phyloP scores from a whole-genome alignment of 2,797 vertebrate species.

The Sphenopsis melanotis region DNA sequence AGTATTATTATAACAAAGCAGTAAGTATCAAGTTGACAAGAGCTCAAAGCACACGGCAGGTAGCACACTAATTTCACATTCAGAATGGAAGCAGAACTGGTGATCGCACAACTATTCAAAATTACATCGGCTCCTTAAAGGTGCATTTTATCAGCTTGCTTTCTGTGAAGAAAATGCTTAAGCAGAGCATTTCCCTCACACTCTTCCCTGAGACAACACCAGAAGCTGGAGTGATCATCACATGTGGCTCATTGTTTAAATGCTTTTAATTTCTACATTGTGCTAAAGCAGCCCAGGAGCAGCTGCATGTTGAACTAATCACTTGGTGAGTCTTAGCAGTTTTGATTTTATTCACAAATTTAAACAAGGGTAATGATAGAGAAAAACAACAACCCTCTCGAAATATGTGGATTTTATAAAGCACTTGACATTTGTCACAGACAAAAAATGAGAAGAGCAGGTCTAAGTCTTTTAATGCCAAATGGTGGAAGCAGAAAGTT shows the following conservation, averaged over 20 bases:
- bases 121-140: not conserved
- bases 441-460: not conserved
- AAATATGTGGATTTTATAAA: not conserved
- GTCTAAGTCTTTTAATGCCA: not conserved
- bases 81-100: not conserved
- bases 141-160: not conserved
- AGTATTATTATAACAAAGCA: not conserved
- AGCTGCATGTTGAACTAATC: not conserved
- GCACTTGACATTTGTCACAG: not conserved
- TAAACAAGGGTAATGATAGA: not conserved
- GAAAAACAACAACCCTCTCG: not conserved
- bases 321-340: not conserved
- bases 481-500: not conserved
- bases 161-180: not conserved
- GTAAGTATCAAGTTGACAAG: not conserved
- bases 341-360: not conserved
- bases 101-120: not conserved
- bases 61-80: not conserved
- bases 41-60: not conserved
- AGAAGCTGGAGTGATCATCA: not conserved
- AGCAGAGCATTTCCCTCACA: not conserved
- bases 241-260: not conserved
- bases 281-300: not conserved
- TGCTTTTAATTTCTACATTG: not conserved
- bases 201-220: not conserved